Conservation (phyloP, 2,888 invertebrate species). For the Trilocha varians region DNA sequence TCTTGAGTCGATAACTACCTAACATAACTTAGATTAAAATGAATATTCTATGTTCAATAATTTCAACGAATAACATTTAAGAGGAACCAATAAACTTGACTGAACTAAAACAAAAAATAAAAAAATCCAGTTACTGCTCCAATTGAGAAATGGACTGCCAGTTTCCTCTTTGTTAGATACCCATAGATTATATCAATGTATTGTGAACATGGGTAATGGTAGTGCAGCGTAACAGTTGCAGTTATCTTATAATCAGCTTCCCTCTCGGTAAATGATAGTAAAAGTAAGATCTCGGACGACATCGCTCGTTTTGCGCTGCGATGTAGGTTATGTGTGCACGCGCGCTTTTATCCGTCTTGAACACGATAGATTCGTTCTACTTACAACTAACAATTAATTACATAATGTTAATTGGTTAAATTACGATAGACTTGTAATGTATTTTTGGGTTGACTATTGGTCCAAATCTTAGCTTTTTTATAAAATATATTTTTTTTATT, state of each 20-base stretch:
- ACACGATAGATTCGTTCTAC: conserved; percentile 5
- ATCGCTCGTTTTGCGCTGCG: conserved; percentile 10
- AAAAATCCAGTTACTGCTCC: not conserved
- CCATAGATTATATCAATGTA: not conserved
- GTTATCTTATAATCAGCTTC: conserved; percentile 40
- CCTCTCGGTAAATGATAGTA: conserved; percentile 39
- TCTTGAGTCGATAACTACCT: no score
- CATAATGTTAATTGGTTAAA: not conserved
- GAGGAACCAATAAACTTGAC: no score
- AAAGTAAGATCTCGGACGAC: conserved; percentile 43
- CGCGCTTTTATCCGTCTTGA: conserved; percentile 7
- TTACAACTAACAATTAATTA: conserved; percentile 13
- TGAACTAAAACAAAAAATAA: not conserved
- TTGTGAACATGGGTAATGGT: not conserved
- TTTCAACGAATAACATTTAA: no score
- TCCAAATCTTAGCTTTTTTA: no score
- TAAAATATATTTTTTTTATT: no score
- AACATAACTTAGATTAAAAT: no score
- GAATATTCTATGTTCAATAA: no score
- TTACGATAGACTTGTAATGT: no score
- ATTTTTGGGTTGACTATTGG: no score
- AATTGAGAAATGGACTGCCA: no score
- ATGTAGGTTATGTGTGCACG: conserved; percentile 12
- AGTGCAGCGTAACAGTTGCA: conserved; percentile 21
- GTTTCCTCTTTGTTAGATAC: not conserved